phyloP scores from a whole-genome alignment of 2,888 invertebrate genomes.

The Pseudeuparius sepicola region DNA sequence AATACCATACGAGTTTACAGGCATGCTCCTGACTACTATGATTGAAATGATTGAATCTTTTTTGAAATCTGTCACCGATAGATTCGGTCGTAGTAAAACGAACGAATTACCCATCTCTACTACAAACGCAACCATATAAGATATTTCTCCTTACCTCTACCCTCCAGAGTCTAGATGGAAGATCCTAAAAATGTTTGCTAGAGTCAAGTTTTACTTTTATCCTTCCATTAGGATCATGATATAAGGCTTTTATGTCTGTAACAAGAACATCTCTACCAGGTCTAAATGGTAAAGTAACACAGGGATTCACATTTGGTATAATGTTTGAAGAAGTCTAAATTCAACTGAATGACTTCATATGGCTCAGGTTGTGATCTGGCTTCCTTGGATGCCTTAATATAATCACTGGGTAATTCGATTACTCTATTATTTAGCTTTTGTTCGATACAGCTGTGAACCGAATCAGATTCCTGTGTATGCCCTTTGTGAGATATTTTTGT shows the following conservation, averaged over 20 bases:
- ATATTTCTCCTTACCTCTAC: too few relatives aligned
- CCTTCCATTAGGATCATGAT: slow-evolving; percentile 1
- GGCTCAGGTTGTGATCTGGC: slow-evolving; percentile 3
- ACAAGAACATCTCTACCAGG: slow-evolving; percentile 1
- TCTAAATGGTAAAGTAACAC: too few relatives aligned
- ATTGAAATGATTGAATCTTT: too few relatives aligned
- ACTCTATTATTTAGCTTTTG: slow-evolving; percentile 2
- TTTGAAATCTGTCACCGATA: too few relatives aligned
- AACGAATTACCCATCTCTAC: too few relatives aligned
- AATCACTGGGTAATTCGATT: slow-evolving; percentile 2
- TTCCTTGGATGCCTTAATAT: slow-evolving; percentile 1
- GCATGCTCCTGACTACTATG: too few relatives aligned
- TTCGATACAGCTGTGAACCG: slow-evolving; percentile 1
- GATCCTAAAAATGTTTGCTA: slow-evolving; percentile 1
- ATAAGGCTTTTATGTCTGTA: slow-evolving; percentile 1
- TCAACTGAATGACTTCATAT: background rate
- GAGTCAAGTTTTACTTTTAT: slow-evolving; percentile 1
- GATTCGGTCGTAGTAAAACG: too few relatives aligned
- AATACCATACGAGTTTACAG: too few relatives aligned
- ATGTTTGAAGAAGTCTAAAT: too few relatives aligned
- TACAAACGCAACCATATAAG: too few relatives aligned
- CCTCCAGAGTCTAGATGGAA: too few relatives aligned
- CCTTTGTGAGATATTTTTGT: slow-evolving; percentile 3
- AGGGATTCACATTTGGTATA: too few relatives aligned
- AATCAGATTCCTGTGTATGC: slow-evolving; percentile 2